Evolutionary conservation across 2,113 vertebrate species (phyloP), one percentile per base, ranked within the genome.

Genomic region (Ailurus styani): DNA sequence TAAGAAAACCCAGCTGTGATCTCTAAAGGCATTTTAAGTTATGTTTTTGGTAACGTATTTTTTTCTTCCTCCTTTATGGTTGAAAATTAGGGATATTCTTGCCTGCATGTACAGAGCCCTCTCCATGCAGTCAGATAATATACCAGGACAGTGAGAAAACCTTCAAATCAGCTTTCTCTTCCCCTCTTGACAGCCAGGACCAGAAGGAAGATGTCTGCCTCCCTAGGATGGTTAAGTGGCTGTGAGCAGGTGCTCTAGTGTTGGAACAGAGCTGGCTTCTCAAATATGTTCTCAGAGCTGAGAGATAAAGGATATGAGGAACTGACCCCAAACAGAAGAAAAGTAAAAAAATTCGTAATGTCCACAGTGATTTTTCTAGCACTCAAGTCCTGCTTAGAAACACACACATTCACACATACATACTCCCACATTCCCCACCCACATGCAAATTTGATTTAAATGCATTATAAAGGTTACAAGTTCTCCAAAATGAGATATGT

Each of bases 391-490:
- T 89, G 14, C 37, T 94, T 89, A 68, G 66, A 88, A 94, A 73
- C 13, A 29, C 17, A 72, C 37, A 72, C n/a, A 45, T 72, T 88
- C 34, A 54, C 21, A 27, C 4, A 89, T 18, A 64, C 29, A 45
- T n/a, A 77, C n/a, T 40, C 17, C 31, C 70, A 66, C 1, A 45
- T 2, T 2, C n/a, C n/a, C 31, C 17, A 54, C 31, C 34, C 78
- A 62, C 18, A 75, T 34, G 72, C 90, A 97, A 90, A 12, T 92
- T 86, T 96, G 62, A 73, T 95, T 94, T 91, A 96, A 98, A 95
- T 6, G 5, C 68, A 82, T 78, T 97, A 88, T 91, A 95, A 98
- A 96, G 78, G 29, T 42, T 94, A 42, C 25, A n/a, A 95, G 34
- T 95, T 31, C 91, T 93, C 79, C 84, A 73, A 86, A 98, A 97